Base-by-base conservation (phyloP, 1,140 invertebrate genomes). In the Pseudachorutes palmiensis region DNA sequence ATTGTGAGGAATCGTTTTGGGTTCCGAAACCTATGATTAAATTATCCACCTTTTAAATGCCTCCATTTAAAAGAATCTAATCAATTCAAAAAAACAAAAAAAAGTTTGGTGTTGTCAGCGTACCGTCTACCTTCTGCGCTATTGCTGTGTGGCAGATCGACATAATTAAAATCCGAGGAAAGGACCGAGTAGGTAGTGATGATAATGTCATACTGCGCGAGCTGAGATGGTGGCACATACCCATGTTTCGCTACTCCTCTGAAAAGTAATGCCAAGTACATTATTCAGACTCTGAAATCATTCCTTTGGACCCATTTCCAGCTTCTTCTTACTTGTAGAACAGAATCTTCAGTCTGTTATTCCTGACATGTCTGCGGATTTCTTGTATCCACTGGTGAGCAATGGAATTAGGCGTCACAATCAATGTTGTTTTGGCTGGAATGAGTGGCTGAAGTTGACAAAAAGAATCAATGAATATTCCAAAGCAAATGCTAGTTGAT, bases 311-410 rank as follows among this genome's bases (percentile, higher is more conserved):
- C 12, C 9, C 19, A 45, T 45, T n/a, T 45, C 36, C 19, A 45
- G 32, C 24, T 45, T 49, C 31, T 26, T 22, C 22, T 69, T 59
- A 76, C 70, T 78, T 75, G 72, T 87, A 87, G 61, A 83, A 77
- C 41, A 85, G 77, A 14, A 88, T 81, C 74, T 79, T 82, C 14
- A 87, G 75, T 31, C 75, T 70, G 32, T 80, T 75, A 29, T 81
- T 78, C 0, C 76, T 74, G 14, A 89, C 78, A 76, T 90, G 88
- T 70, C 83, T 84, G 45, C 78, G 72, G 61, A 90, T 87, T 76
- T 91, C 89, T n/a, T 84, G 80, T 5, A 82, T 78, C 89, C 89
- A 91, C 76, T 91, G 89, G 68, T 82, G 78, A 64, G 81, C 80
- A 28, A 91, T 87, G 36, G 84, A 80, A 12, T 74, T 73, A 26